Conservation (phyloP, 2,797 vertebrate genomes). For the Brachyrhaphis roseni region DNA sequence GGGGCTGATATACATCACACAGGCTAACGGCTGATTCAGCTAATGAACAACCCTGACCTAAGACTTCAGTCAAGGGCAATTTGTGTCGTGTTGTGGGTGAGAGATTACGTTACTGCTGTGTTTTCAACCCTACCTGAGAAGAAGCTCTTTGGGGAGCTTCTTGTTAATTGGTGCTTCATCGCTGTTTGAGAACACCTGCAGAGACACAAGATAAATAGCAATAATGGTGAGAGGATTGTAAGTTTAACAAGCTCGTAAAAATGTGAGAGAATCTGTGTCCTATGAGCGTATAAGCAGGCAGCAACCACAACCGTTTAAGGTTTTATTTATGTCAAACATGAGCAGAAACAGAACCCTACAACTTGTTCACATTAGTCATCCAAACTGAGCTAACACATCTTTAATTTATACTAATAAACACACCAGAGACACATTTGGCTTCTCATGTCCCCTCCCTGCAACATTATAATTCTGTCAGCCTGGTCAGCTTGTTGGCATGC, state of each 20-base stretch:
- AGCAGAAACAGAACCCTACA: constrained; percentile 11
- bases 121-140: constrained; percentile 87
- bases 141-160: constrained; percentile 97
- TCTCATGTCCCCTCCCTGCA: constrained; percentile 56
- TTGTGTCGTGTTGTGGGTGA: constrained; percentile 20
- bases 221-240: constrained; percentile 8
- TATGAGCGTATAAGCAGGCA: neutral
- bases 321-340: constrained; percentile 17
- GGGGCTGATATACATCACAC: neutral
- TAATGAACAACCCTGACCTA: constrained; percentile 55
- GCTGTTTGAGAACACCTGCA: constrained; percentile 93
- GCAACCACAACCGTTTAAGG: neutral
- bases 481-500: constrained; percentile 76
- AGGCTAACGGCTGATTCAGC: constrained; percentile 42
- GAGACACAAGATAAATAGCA: constrained; percentile 63
- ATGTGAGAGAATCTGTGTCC: constrained; percentile 18
- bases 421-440: constrained; percentile 47
- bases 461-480: constrained; percentile 74
- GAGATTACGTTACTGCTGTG: constrained; percentile 4
- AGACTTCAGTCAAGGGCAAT: constrained; percentile 27
- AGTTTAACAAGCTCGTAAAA: constrained; percentile 15
- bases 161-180: constrained; percentile 97
- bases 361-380: constrained; percentile 4
- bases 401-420: constrained; percentile 49
- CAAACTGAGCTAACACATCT: constrained; percentile 13